Evolutionary conservation across 2,888 invertebrate species (phyloP).

Genomic region (Eledona agricola): DNA sequence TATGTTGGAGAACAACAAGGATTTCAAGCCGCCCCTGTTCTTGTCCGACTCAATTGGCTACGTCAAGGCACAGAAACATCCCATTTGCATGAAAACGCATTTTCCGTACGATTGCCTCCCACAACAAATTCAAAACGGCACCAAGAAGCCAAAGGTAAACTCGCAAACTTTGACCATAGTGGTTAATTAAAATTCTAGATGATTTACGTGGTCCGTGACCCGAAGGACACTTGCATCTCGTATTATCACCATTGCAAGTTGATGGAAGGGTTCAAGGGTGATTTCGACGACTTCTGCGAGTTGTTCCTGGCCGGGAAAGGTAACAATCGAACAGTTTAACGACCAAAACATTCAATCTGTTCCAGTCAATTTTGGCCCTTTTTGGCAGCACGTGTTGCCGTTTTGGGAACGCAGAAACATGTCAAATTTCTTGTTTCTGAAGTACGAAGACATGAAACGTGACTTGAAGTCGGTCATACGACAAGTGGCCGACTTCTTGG

Average conservation of each 20-base stretch:
- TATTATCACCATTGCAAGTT: slow-evolving; percentile 74
- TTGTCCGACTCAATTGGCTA: slow-evolving; percentile 49
- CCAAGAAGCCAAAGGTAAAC: slow-evolving; percentile 57
- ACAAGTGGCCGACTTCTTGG: slow-evolving; percentile 49
- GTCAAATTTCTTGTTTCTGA: slow-evolving; percentile 53
- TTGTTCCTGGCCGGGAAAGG: slow-evolving; percentile 69
- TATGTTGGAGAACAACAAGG: slow-evolving; percentile 7
- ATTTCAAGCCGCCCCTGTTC: slow-evolving; percentile 14
- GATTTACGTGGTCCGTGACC: slow-evolving; percentile 76
- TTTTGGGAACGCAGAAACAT: slow-evolving; percentile 52
- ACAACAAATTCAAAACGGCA: slow-evolving; percentile 58
- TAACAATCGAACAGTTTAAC: slow-evolving; percentile 44
- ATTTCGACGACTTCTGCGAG: slow-evolving; percentile 68
- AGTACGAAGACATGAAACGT: slow-evolving; percentile 54
- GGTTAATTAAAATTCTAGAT: slow-evolving; percentile 59
- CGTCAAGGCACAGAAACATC: slow-evolving; percentile 43
- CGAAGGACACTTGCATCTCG: slow-evolving; percentile 76
- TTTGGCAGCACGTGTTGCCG: slow-evolving; percentile 53
- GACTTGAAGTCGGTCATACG: slow-evolving; percentile 47
- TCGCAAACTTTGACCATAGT: not conserved
- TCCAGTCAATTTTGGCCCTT: slow-evolving; percentile 55
- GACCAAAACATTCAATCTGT: not conserved
- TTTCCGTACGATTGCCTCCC: slow-evolving; percentile 71
- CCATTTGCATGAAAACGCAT: slow-evolving; percentile 71
- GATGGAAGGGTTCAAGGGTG: slow-evolving; percentile 66